phyloP scores from a whole-genome alignment of 2,888 invertebrate genomes.

The Rhabditoides inermis region DNA sequence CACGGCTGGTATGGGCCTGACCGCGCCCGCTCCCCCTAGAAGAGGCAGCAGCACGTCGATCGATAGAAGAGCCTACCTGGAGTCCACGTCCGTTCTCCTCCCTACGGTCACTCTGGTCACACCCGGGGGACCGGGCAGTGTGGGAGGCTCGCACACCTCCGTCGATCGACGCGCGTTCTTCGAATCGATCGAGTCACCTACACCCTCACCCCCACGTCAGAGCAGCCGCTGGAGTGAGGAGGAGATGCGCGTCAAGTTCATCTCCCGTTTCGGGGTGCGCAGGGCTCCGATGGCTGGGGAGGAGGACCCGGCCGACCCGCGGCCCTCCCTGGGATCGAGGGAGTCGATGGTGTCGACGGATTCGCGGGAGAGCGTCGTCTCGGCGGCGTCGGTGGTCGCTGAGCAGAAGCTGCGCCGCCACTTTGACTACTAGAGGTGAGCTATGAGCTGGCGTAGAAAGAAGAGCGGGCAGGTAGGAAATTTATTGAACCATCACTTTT shows the following conservation, averaged over 20 bases:
- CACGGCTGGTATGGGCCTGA: too few species aligned
- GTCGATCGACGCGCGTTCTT: slow-evolving; percentile 8
- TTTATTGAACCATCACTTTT: too few species aligned
- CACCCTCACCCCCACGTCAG: slow-evolving; percentile 1
- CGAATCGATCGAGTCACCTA: background rate
- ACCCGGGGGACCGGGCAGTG: background rate
- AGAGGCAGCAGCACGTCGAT: too few species aligned
- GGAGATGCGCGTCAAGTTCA: slow-evolving; percentile 32
- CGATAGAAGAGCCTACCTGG: too few species aligned
- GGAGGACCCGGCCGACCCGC: slow-evolving; percentile 33
- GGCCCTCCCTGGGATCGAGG: slow-evolving; percentile 14
- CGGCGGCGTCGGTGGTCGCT: slow-evolving; percentile 36
- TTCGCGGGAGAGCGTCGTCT: slow-evolving; percentile 39
- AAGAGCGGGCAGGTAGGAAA: too few species aligned
- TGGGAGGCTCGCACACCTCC: background rate
- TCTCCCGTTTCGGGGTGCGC: slow-evolving; percentile 26
- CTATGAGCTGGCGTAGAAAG: too few species aligned
- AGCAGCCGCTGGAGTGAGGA: slow-evolving; percentile 12
- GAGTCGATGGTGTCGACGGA: slow-evolving; percentile 31
- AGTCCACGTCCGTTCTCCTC: too few species aligned
- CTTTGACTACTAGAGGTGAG: slow-evolving; percentile 36
- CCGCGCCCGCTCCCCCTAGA: too few species aligned
- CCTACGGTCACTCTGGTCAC: background rate
- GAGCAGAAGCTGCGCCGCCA: slow-evolving; percentile 38
- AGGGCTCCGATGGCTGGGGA: slow-evolving; percentile 34